Evolutionary conservation across 2,113 vertebrate genomes (phyloP).

Genomic region (Menidia beryllina): DNA sequence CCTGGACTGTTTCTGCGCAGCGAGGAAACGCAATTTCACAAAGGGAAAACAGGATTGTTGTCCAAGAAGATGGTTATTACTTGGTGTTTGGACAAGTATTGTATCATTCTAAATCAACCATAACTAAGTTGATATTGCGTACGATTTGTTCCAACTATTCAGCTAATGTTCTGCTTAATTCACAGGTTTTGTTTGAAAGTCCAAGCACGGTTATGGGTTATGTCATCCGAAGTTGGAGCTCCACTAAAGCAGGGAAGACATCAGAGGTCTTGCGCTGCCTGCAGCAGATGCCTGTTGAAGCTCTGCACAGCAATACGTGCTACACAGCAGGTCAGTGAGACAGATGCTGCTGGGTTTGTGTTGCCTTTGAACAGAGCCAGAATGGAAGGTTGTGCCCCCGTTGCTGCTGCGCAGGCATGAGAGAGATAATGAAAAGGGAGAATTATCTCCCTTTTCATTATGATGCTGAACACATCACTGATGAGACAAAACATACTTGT

Average conservation of each 20-base stretch:
- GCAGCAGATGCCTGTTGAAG: conserved; percentile 54
- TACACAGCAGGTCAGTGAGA: conserved; percentile 71
- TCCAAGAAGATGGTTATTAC: conserved; percentile 79
- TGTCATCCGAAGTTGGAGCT: conserved; percentile 57
- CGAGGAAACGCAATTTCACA: conserved; percentile 70
- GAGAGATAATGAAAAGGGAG: neutral
- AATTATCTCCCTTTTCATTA: neutral
- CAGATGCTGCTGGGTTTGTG: neutral
- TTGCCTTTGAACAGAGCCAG: neutral
- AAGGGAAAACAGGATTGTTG: conserved; percentile 75
- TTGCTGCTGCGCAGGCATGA: conserved; percentile 1
- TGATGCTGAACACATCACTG: neutral
- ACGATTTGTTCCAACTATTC: conserved; percentile 67
- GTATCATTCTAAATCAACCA: conserved; percentile 61
- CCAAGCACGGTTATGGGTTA: conserved; percentile 64
- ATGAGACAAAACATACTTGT: neutral
- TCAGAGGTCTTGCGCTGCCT: conserved; percentile 64
- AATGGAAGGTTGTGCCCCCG: conserved; percentile 5
- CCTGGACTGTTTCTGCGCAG: conserved; percentile 75
- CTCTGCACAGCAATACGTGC: conserved; percentile 56
- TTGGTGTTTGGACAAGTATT: conserved; percentile 80
- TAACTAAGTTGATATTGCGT: conserved; percentile 57
- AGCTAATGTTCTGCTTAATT: conserved; percentile 58
- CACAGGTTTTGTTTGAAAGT: conserved; percentile 72
- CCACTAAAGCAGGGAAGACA: conserved; percentile 15